These are phyloP conservation scores for Sebastes trivittatus DNA, from an alignment of 2,797 vertebrate genomes.

Conservation along the genomic window DNA sequence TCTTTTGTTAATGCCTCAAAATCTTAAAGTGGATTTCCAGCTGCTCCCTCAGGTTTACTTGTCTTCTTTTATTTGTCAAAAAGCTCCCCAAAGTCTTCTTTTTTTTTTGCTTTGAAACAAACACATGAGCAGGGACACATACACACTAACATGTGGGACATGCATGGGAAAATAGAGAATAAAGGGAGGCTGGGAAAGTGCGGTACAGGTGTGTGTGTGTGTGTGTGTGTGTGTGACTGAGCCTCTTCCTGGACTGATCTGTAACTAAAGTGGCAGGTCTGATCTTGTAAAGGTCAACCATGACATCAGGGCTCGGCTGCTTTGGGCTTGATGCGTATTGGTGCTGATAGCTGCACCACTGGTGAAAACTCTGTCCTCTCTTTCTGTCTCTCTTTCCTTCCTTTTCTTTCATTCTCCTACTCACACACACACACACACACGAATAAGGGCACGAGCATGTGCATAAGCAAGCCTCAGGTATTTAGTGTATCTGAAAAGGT, in stretches of 20 bases:
- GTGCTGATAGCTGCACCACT: slow-evolving; percentile 75
- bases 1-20: not conserved
- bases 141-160: slow-evolving; percentile 6
- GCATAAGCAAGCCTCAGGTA: slow-evolving; percentile 63
- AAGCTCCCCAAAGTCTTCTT: not conserved
- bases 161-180: not conserved
- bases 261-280: slow-evolving; percentile 82
- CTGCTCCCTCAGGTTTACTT: not conserved
- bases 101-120: not conserved
- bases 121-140: not conserved
- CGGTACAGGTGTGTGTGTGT: slow-evolving; percentile 23
- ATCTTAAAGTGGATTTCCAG: not conserved
- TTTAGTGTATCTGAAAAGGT: slow-evolving; percentile 80
- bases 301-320: slow-evolving; percentile 78
- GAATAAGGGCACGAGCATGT: slow-evolving; percentile 2
- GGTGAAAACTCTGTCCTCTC: slow-evolving; percentile 50
- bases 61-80: slow-evolving; percentile 1
- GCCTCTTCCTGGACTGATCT: slow-evolving; percentile 73
- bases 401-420: slow-evolving; percentile 12
- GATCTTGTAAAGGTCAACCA: slow-evolving; percentile 85
- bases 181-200: slow-evolving; percentile 13
- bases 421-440: not conserved
- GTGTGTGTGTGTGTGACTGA: slow-evolving; percentile 2
- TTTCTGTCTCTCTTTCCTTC: not conserved
- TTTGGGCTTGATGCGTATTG: slow-evolving; percentile 77